Percentiles rank a stretch among this genome's conserved stretches.
These are phyloP conservation scores for Dione juno DNA, from an alignment of 2,888 invertebrate genomes.

Conservation along the genomic window DNA sequence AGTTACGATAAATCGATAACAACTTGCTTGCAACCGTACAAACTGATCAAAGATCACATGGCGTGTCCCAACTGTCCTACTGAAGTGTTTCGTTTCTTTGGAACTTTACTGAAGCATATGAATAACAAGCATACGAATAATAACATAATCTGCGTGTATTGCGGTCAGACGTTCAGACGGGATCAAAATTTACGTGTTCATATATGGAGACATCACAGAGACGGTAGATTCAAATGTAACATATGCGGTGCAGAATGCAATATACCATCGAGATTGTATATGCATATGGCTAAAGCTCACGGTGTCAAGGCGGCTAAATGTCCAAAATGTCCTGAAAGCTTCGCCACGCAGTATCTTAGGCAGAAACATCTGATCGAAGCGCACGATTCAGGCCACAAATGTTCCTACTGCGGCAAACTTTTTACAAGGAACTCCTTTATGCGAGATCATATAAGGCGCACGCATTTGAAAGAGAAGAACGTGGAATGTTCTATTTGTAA, in stretches of 20 bases:
- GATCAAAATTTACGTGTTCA: constrained; percentile 77
- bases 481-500: constrained; percentile 74
- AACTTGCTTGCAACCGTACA: constrained; percentile 73
- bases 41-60: constrained; percentile 72
- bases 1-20: constrained; percentile 74
- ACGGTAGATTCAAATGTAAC: constrained; percentile 71
- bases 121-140: constrained; percentile 76
- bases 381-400: constrained; percentile 76
- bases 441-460: constrained; percentile 71
- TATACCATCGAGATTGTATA: constrained; percentile 74
- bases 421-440: constrained; percentile 74
- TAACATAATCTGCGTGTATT: constrained; percentile 76
- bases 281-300: constrained; percentile 77
- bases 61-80: constrained; percentile 70
- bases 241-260: constrained; percentile 73
- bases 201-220: constrained; percentile 75
- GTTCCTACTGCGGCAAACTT: constrained; percentile 71
- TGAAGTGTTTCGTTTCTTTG: constrained; percentile 74
- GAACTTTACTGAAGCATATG: constrained; percentile 74
- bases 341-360: constrained; percentile 79
- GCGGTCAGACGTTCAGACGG: constrained; percentile 72
- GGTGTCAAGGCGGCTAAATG: constrained; percentile 77
- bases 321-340: constrained; percentile 71
- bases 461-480: constrained; percentile 76
- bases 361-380: constrained; percentile 82